Base-by-base conservation (phyloP, 2,888 invertebrate species). In the Trissoscelio sp. region DNA sequence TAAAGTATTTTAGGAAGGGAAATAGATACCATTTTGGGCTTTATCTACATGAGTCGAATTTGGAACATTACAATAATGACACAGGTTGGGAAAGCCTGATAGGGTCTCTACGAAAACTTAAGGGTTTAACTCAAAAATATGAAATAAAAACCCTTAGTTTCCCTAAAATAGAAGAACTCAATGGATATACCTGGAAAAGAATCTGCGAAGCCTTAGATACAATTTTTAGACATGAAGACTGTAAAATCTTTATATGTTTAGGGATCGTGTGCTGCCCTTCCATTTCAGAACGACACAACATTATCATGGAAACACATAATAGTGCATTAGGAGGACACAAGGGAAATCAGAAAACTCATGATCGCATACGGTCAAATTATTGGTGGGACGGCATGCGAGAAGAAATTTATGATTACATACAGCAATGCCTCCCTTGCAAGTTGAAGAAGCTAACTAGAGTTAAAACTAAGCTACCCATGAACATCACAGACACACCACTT, bases 401-500 rank as follows among this genome's bases (percentile, higher is more conserved):
- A n/a, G 67, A 83, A 9, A 53, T 83, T 3, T 39, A 64, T 24
- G 75, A 82, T 20, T 85, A 69, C 20, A 73, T 85, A 2, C 39
- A 48, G 12, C 37, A 78, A 57, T 85, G 83, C 14, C 7, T 55
- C n/a, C 57, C 57, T 46, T 85, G 83, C 24, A 81, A 83, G 44
- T 31, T 69, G 20, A 82, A 84, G 3, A 85, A 85, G 70, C 18
- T 84, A 14, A 82, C 82, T 0, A 42, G 82, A 3, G 69, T 77
- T 5, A 77, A 60, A 37, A 83, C 80, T 0, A 62, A 44, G 48
- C 72, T 75, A 57, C 79, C 82, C 7, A 78, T 83, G 81, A 3
- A 64, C 0, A 83, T 83, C 0, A 84, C 84, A 0, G 84, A 85
- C 16, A 84, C 84, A 1, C 37, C 37, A n/a, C n/a, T n/a, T n/a